Percentiles rank a stretch among this genome's conserved stretches.
Evolutionary conservation across 1,140 invertebrate species (phyloP).

Genomic region (Chrysopa pallens): DNA sequence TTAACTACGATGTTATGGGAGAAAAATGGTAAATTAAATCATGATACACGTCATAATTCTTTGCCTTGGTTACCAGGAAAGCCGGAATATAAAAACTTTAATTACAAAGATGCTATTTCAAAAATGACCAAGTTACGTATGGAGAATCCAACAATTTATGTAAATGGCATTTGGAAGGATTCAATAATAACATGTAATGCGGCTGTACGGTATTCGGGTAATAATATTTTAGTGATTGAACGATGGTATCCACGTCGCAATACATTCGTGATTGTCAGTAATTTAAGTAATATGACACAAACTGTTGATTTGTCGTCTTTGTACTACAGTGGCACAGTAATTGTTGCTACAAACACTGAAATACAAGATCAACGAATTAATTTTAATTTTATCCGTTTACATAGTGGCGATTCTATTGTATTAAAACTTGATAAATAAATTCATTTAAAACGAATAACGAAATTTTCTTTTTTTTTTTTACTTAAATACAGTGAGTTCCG

Average conservation of each 20-base stretch:
- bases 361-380: constrained; percentile 38
- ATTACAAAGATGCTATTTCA: constrained; percentile 28
- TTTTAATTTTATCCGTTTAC: constrained; percentile 38
- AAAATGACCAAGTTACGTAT: constrained; percentile 34
- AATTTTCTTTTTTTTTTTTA: too few relatives aligned
- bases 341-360: constrained; percentile 36
- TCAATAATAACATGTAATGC: constrained; percentile 38
- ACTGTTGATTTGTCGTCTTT: constrained; percentile 48
- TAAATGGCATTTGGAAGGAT: constrained; percentile 44
- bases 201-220: constrained; percentile 36
- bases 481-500: not conserved
- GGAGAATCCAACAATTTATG: constrained; percentile 45
- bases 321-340: constrained; percentile 55
- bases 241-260: constrained; percentile 57
- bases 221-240: constrained; percentile 49
- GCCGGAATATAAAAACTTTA: constrained; percentile 21
- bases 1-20: constrained; percentile 44
- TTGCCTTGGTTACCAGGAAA: constrained; percentile 38
- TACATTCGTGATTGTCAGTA: constrained; percentile 50
- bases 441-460: too few relatives aligned
- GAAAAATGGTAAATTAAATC: constrained; percentile 9
- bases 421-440: constrained; percentile 15
- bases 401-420: constrained; percentile 22
- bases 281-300: constrained; percentile 36
- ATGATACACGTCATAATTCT: constrained; percentile 12